These are phyloP conservation scores for Triplophysa siluroides DNA, from an alignment of 2,113 vertebrate species.

Conservation along the genomic window DNA sequence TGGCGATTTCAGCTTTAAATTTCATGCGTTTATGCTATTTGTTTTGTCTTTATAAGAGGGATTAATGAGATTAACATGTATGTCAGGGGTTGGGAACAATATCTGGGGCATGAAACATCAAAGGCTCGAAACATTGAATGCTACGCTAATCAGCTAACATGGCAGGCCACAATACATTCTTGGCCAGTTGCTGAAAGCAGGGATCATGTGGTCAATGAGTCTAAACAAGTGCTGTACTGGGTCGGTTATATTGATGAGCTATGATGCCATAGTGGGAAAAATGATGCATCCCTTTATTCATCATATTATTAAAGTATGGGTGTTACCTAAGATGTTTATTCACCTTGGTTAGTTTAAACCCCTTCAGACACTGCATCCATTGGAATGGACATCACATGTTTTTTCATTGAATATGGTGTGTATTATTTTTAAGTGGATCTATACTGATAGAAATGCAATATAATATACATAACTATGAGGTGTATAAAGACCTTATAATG, in stretches of 20 bases:
- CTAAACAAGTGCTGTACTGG: constrained; percentile 6
- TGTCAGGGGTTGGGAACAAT: constrained; percentile 15
- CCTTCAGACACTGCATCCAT: no score
- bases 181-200: constrained; percentile 16
- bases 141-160: constrained; percentile 37
- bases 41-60: not conserved
- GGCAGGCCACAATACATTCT: constrained; percentile 35
- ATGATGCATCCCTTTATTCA: not conserved
- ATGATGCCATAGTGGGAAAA: not conserved
- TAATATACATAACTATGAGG: no score
- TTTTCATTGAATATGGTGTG: no score
- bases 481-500: no score
- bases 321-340: no score
- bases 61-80: constrained; percentile 24
- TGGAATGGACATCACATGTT: no score
- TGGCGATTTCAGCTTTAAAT: no score
- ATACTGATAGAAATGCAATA: no score
- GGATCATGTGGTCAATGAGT: constrained; percentile 29
- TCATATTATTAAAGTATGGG: no score
- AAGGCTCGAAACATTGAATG: constrained; percentile 23
- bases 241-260: not conserved
- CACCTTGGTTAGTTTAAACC: no score
- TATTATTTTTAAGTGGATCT: no score
- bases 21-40: not conserved
- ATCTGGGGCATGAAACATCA: constrained; percentile 32